phyloP scores from a whole-genome alignment of 2,888 invertebrate genomes.

The Noctua comes region DNA sequence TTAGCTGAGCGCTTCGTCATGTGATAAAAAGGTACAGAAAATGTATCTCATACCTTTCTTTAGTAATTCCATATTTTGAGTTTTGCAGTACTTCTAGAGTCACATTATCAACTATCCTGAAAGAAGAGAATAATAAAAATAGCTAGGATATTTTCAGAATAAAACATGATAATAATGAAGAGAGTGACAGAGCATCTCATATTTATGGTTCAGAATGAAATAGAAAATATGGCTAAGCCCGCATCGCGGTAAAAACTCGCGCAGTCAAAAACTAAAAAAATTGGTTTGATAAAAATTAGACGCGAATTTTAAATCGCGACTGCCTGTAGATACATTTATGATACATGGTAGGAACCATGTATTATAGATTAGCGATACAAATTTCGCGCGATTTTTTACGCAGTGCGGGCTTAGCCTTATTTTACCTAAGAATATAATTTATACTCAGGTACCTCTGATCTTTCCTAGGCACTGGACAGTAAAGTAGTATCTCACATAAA shows the following conservation, averaged over 20 bases:
- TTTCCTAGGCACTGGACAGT: slow-evolving; percentile 87
- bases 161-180: not conserved
- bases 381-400: not conserved
- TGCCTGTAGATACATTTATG: not conserved
- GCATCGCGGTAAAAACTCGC: not conserved
- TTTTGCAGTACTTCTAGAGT: slow-evolving; percentile 75
- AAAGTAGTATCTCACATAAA: slow-evolving; percentile 85
- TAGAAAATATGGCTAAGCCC: not conserved
- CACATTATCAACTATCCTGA: slow-evolving; percentile 81
- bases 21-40: not conserved
- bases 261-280: not conserved
- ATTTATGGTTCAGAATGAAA: not conserved
- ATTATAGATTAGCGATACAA: not conserved
- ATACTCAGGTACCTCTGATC: slow-evolving; percentile 84
- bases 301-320: not conserved
- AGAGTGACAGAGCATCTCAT: not conserved
- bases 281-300: not conserved
- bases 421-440: not conserved
- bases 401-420: not conserved
- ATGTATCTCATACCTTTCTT: slow-evolving; percentile 69
- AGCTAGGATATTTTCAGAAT: not conserved
- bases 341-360: no score
- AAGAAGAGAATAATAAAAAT: slow-evolving; percentile 52
- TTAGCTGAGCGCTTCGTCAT: not conserved
- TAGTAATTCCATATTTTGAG: slow-evolving; percentile 68